phyloP scores from a whole-genome alignment of 2,113 vertebrate genomes.

The Castor canadensis region DNA sequence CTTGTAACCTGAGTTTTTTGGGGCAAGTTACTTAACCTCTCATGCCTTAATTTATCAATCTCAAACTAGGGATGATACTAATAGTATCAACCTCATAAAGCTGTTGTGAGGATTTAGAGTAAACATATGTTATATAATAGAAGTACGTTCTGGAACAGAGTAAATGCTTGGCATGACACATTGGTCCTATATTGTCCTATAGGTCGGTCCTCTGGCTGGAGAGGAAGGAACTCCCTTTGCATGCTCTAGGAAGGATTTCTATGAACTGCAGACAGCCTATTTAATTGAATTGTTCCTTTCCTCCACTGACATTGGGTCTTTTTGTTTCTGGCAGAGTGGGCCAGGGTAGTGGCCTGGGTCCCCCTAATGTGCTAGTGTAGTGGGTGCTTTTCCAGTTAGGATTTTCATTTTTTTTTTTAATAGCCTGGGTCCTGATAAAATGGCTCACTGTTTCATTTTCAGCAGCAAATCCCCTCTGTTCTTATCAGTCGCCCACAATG shows the following conservation, averaged over 20 bases:
- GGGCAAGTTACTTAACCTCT: not conserved
- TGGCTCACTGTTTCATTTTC: not conserved
- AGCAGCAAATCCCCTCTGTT: not conserved
- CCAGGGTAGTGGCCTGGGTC: not conserved
- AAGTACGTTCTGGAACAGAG: not conserved
- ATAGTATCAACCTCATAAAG: not conserved
- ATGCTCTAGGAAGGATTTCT: not conserved
- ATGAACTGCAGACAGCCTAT: not conserved
- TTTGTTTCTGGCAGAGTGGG: not conserved
- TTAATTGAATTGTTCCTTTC: not conserved
- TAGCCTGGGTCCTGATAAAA: not conserved
- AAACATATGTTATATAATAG: not conserved
- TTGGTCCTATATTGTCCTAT: not conserved
- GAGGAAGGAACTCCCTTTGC: not conserved
- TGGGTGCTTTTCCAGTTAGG: not conserved
- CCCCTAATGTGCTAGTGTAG: not conserved
- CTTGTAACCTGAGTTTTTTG: not conserved
- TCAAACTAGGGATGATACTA: not conserved
- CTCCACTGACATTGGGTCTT: not conserved
- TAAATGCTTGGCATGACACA: not conserved
- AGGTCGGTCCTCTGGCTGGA: not conserved
- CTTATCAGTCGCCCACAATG: not conserved
- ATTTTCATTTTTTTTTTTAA: not conserved
- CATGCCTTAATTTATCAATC: constrained; percentile 12
- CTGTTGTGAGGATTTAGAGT: not conserved